A percentile compares a stretch with the other conserved stretches of the same genome.
These are phyloP conservation scores for Beroe ovata DNA, from an alignment of 37 sponge, comb jelly and placozoan genomes.

Conservation along the genomic window DNA sequence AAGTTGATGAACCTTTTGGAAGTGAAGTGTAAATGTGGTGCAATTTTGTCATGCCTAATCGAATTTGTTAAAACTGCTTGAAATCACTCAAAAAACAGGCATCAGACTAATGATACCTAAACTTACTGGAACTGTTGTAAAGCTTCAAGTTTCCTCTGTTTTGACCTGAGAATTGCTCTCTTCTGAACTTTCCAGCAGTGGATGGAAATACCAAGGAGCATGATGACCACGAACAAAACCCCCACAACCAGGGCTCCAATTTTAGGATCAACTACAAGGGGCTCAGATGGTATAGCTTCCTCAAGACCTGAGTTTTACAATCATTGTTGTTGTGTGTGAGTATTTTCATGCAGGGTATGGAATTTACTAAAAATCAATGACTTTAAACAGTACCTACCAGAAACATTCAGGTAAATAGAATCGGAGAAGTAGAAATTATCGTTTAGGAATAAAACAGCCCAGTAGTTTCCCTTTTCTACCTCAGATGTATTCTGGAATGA, in stretches of 20 bases:
- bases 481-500: constrained; percentile 23
- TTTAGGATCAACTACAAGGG: constrained; percentile 40
- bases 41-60: no score
- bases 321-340: no score
- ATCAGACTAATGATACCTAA: no score
- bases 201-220: constrained; percentile 23
- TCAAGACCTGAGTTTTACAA: constrained; percentile 20
- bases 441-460: constrained; percentile 29
- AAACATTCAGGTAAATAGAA: constrained; percentile 8
- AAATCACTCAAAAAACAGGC: no score
- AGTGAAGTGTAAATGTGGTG: no score
- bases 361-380: no score
- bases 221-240: constrained; percentile 25
- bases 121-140: background rate
- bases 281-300: background rate
- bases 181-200: constrained; percentile 53
- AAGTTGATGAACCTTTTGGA: no score
- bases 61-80: no score
- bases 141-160: background rate
- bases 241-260: constrained; percentile 60
- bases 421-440: constrained; percentile 56
- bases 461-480: constrained; percentile 16
- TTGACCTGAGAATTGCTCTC: background rate
- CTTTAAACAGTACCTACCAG: constrained; percentile 45
- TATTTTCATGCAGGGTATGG: no score